Conservation (phyloP, 37 sponge, comb jelly and placozoan species). For the Theonella swinhoei region DNA sequence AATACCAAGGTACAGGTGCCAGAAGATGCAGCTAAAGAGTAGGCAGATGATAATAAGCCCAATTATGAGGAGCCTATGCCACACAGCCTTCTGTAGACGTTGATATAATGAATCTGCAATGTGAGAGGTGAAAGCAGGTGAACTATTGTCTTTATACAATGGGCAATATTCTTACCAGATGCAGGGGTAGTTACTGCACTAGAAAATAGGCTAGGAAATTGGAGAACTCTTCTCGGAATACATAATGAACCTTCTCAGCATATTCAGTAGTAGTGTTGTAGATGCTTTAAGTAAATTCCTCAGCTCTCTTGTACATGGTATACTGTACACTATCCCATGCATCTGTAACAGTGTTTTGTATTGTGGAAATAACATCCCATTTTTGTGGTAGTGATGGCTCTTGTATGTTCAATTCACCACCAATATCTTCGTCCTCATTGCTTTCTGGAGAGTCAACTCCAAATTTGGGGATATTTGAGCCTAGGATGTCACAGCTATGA, state of each 20-base stretch:
- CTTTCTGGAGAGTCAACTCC: no score
- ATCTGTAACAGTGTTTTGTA: no score
- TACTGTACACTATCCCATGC: background rate
- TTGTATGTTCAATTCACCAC: no score
- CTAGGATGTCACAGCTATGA: no score
- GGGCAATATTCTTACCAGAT: background rate
- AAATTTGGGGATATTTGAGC: no score
- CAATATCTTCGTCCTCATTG: no score
- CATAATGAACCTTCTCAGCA: background rate
- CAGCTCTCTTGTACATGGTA: background rate
- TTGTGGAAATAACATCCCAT: background rate
- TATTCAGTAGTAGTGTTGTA: background rate
- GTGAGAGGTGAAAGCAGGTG: background rate
- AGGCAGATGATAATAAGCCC: background rate
- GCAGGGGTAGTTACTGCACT: background rate
- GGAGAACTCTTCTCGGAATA: constrained; percentile 10
- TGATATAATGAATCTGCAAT: background rate
- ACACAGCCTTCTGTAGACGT: background rate
- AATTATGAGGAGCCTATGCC: background rate
- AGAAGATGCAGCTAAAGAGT: constrained; percentile 9
- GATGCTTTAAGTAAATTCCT: background rate
- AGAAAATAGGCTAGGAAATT: background rate
- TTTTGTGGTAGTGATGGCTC: no score
- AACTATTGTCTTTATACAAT: background rate
- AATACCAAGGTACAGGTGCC: background rate